Evolutionary conservation across 2,888 invertebrate species (phyloP), one percentile per base, ranked within the genome.

Genomic region (Unio pictorum): DNA sequence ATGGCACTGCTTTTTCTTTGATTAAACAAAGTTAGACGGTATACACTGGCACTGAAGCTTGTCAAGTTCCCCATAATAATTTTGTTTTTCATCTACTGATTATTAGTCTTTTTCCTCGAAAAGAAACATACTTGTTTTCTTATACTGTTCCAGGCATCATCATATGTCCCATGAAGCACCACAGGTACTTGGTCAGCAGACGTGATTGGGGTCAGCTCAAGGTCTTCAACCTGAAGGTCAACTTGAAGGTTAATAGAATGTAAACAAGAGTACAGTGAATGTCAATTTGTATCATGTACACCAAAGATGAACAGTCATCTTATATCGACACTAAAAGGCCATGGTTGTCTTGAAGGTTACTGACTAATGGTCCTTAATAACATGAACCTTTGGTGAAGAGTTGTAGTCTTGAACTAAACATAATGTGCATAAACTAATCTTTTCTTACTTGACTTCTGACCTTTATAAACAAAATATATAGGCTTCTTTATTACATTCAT

Each of bases 81-180:
- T 30, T 5, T 5, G 30, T 30, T 30, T 30, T 30, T 5, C 3
- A 30, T 30, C 30, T 30, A 30, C 5, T 30, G 6, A 30, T 30
- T 30, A 30, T 30, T 30, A 30, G n/a, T 30, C 4, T 45, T 8
- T 45, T 8, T 45, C 1, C 8, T 45, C 0, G 1, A 45, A 7
- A 45, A 45, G 8, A 45, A 54, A 75, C 73, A 71, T 76, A 85
- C 85, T 77, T 85, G 78, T 30, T 72, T 74, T 60, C 84, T 82
- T 73, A 96, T 95, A 30, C 87, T 88, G 0, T 91, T 86, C 94
- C 95, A 95, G 81, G 91, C 90, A 72, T 90, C 91, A 23, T 91
- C 88, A 87, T 93, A 95, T 0, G 95, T 96, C 11, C 95, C 95
- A 90, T 96, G 96, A 57, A 95, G 92, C 26, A 94, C 92, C 68